These are phyloP conservation scores for Oryzias celebensis DNA, from an alignment of 2,113 vertebrate genomes.

Conservation along the genomic window DNA sequence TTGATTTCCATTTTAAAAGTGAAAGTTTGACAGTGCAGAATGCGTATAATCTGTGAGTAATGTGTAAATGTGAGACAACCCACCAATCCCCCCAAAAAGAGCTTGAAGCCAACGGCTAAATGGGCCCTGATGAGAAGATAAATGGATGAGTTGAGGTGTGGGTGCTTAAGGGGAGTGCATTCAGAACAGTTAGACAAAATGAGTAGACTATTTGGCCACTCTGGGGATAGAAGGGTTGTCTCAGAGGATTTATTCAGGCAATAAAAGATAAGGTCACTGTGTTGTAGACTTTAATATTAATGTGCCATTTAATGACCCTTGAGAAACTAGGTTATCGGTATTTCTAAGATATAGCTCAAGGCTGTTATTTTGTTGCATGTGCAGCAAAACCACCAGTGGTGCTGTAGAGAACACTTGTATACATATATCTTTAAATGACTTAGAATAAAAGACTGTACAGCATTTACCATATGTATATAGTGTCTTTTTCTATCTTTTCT, in stretches of 20 bases:
- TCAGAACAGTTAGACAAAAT: conserved; percentile 19
- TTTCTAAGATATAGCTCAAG: conserved; percentile 43
- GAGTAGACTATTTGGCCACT: conserved; percentile 54
- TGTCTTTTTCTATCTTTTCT: no score
- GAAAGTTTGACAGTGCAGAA: conserved; percentile 11
- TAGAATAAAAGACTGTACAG: no score
- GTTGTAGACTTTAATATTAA: conserved; percentile 75
- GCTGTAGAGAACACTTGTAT: background rate
- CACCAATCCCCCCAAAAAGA: background rate
- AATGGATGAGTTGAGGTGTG: conserved; percentile 32
- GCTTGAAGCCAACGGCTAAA: conserved; percentile 21
- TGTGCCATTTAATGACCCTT: conserved; percentile 68
- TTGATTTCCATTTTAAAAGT: conserved; percentile 7
- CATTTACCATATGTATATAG: no score
- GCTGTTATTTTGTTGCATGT: conserved; percentile 48
- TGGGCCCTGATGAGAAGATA: conserved; percentile 40
- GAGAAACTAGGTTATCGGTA: conserved; percentile 58
- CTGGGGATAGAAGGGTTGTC: conserved; percentile 49
- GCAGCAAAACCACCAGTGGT: conserved; percentile 16
- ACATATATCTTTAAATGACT: no score
- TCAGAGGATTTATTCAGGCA: conserved; percentile 65
- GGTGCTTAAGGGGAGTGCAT: conserved; percentile 30
- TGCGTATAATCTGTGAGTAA: conserved; percentile 10
- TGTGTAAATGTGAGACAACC: background rate
- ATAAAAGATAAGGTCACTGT: conserved; percentile 77